Evolutionary conservation across 2,797 vertebrate genomes (phyloP), one percentile per base, ranked within the genome.

Genomic region (Halcyon leucocephala): DNA sequence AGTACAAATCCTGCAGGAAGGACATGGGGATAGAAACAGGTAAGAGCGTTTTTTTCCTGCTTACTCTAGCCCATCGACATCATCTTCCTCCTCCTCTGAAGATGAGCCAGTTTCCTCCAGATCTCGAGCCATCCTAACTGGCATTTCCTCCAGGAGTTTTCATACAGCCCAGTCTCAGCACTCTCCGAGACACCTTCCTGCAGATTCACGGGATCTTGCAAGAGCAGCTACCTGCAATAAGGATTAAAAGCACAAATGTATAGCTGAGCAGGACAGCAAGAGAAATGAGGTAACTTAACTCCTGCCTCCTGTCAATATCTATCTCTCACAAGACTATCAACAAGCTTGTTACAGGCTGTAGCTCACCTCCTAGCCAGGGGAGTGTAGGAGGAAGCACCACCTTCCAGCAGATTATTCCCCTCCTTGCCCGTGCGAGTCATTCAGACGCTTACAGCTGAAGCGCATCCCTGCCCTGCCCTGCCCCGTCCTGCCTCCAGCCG

Each of bases 31-130:
- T 0, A 21, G 24, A 70, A 48, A 74, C 2, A 55, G 25, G 10
- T 57, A 28, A 48, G 29, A 49, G 7, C 15, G 28, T 5, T 0
- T 2, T 16, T 62, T 46, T 72, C 4, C 66, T 72, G 97, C 97
- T 98, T 97, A 98, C 98, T 98, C 97, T 89, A 97, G 92, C 29
- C 81, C 97, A 79, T 95, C 91, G 78, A 94, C 64, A 89, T 15
- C 52, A 39, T 88, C 95, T 24, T 93, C 84, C 97, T 99, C 99
- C 35, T 99, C 98, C 82, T 99, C 98, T 21, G 98, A 98, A 48
- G 98, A 98, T 41, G 98, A 98, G 70, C 98, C 98, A 3, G 96
- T 97, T 97, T 99, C 98, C 86, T 99, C 98, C 96, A 98, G 97
- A 92, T 98, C 98, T 97, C 94, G 98, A 97, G 97, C 98, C 97